A percentile compares a stretch with the other conserved stretches of the same genome.
These are phyloP conservation scores for Spea hammondii DNA, from an alignment of 2,797 vertebrate genomes.

Conservation along the genomic window DNA sequence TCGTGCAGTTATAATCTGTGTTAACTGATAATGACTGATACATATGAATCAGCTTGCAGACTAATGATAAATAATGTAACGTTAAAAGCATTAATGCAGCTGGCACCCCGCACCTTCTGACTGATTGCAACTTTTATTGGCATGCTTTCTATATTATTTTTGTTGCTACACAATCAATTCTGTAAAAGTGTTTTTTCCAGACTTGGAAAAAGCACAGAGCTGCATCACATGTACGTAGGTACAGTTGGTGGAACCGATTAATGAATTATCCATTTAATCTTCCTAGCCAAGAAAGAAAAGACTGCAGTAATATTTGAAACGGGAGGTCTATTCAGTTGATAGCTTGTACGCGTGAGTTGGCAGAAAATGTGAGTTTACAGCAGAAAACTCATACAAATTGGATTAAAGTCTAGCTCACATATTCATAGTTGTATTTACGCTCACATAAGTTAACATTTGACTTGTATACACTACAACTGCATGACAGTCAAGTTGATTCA, in stretches of 20 bases:
- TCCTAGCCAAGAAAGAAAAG: too few species aligned
- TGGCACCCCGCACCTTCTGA: background rate
- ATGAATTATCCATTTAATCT: background rate
- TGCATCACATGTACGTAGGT: background rate
- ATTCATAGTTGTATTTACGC: too few species aligned
- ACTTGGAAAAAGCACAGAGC: background rate
- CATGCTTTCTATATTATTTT: background rate
- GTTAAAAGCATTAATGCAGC: slow-evolving; percentile 22
- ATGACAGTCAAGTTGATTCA: too few species aligned
- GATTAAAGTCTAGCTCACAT: too few species aligned
- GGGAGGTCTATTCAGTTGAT: too few species aligned
- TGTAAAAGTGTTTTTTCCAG: background rate
- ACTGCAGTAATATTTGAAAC: too few species aligned
- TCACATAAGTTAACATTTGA: too few species aligned
- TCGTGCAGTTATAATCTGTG: slow-evolving; percentile 25
- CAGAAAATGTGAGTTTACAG: too few species aligned
- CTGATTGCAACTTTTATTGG: slow-evolving; percentile 5
- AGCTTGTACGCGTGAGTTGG: too few species aligned
- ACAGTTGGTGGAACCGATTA: background rate
- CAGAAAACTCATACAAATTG: too few species aligned
- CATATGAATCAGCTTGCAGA: slow-evolving; percentile 19
- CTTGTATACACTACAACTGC: too few species aligned
- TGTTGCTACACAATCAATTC: background rate
- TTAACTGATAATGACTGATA: slow-evolving; percentile 29
- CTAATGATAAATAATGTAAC: slow-evolving; percentile 8